phyloP scores from a whole-genome alignment of 1,140 invertebrate species.

The Hestina assimilis region DNA sequence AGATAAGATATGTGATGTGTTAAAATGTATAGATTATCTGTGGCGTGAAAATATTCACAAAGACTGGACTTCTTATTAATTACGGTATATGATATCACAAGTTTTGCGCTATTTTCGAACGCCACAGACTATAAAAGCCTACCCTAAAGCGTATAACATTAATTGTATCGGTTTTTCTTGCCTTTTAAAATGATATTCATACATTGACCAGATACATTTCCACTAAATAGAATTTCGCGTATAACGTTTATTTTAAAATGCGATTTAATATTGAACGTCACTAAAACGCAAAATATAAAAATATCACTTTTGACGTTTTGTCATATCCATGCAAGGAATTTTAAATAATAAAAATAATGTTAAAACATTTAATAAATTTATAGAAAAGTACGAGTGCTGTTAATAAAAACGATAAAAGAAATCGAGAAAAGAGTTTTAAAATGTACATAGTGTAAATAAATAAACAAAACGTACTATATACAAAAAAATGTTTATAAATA shows the following conservation, averaged over 20 bases:
- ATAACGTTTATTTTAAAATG: not conserved
- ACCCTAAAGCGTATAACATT: slow-evolving; percentile 68
- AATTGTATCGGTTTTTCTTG: slow-evolving; percentile 56
- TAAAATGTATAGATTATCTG: slow-evolving; percentile 51
- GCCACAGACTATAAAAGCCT: slow-evolving; percentile 53
- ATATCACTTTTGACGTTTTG: slow-evolving; percentile 56
- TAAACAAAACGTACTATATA: slow-evolving; percentile 58
- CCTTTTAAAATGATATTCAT: slow-evolving; percentile 52
- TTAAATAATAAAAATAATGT: slow-evolving; percentile 11
- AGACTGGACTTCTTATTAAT: slow-evolving; percentile 22
- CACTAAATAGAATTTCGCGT: slow-evolving; percentile 38
- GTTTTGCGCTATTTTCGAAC: slow-evolving; percentile 31
- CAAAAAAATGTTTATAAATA: slow-evolving; percentile 33
- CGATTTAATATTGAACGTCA: slow-evolving; percentile 16
- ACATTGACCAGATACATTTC: slow-evolving; percentile 61
- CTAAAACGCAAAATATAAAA: slow-evolving; percentile 45
- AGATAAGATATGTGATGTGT: slow-evolving; percentile 76
- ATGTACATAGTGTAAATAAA: slow-evolving; percentile 47
- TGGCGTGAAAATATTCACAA: slow-evolving; percentile 40
- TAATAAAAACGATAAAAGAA: slow-evolving; percentile 22
- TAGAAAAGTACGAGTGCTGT: slow-evolving; percentile 34
- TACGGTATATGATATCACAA: slow-evolving; percentile 41
- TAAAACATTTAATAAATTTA: slow-evolving; percentile 29
- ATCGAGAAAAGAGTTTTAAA: slow-evolving; percentile 7
- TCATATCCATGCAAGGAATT: slow-evolving; percentile 42